Conservation (phyloP, 2,888 invertebrate species). For the Leucophora obtusa region DNA sequence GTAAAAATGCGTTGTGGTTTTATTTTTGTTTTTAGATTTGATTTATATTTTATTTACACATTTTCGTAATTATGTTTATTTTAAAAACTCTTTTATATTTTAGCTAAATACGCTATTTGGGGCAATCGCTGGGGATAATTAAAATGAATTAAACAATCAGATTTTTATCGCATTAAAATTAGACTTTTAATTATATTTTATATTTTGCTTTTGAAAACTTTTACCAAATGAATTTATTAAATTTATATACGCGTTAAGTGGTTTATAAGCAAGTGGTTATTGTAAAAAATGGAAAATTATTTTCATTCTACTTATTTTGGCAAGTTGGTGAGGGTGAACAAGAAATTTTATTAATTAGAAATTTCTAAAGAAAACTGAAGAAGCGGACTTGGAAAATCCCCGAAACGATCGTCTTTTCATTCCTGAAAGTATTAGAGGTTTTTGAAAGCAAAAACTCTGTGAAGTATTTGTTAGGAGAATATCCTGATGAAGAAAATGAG, state of each 20-base stretch:
- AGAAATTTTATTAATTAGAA: too few relatives aligned
- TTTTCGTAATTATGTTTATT: slow-evolving; percentile 8
- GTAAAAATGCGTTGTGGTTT: not conserved
- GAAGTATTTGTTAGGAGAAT: too few relatives aligned
- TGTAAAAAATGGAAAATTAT: not conserved
- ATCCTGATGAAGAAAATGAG: too few relatives aligned
- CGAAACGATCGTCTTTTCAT: too few relatives aligned
- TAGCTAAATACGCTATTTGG: not conserved
- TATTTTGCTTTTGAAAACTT: not conserved
- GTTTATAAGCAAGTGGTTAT: slow-evolving; percentile 29
- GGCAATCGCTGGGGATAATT: slow-evolving; percentile 10
- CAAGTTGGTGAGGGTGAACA: too few relatives aligned
- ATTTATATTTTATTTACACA: not conserved
- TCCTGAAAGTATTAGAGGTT: too few relatives aligned
- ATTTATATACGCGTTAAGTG: slow-evolving; percentile 35
- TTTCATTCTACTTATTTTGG: not conserved
- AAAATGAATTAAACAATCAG: slow-evolving; percentile 27
- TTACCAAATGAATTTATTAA: slow-evolving; percentile 5
- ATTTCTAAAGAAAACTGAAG: too few relatives aligned
- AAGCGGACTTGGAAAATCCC: too few relatives aligned
- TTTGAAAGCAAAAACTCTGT: too few relatives aligned
- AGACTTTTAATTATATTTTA: not conserved
- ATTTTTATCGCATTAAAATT: not conserved
- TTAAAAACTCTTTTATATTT: not conserved
- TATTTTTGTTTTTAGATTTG: not conserved